These are phyloP conservation scores for Phaenicophaeus curvirostris DNA, from an alignment of 2,797 vertebrate species.

Conservation along the genomic window DNA sequence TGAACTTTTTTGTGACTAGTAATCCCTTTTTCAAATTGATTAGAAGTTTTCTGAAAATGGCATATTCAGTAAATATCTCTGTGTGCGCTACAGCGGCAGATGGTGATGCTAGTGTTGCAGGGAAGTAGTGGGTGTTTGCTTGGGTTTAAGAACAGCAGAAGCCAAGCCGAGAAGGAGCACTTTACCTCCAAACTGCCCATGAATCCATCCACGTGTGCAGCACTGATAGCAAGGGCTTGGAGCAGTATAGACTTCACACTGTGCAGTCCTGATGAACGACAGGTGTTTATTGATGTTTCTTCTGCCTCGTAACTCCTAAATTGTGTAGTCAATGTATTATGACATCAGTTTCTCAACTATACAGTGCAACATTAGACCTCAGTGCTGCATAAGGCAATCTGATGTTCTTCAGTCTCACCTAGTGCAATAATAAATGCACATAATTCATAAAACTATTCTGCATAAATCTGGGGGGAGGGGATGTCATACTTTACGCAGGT, in stretches of 20 bases:
- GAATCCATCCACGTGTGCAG: not conserved
- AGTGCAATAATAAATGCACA: not conserved
- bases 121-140: not conserved
- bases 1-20: slow-evolving; percentile 50
- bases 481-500: not conserved
- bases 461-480: not conserved
- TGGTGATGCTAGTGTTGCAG: not conserved
- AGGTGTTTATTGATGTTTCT: not conserved
- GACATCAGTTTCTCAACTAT: not conserved
- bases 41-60: slow-evolving; percentile 33
- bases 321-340: not conserved
- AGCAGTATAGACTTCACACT: not conserved
- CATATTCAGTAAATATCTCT: not conserved
- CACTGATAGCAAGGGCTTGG: rapidly evolving
- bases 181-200: not conserved
- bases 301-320: not conserved
- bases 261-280: not conserved
- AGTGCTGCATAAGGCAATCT: rapidly evolving
- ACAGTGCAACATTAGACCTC: not conserved
- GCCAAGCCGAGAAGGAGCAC: not conserved
- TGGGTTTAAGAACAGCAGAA: slow-evolving; percentile 23
- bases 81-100: rapidly evolving
- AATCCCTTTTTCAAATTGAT: slow-evolving; percentile 28
- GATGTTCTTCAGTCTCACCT: not conserved
- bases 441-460: not conserved